Evolutionary conservation across 2,113 vertebrate species (phyloP).

Genomic region (Oncorhynchus nerka): DNA sequence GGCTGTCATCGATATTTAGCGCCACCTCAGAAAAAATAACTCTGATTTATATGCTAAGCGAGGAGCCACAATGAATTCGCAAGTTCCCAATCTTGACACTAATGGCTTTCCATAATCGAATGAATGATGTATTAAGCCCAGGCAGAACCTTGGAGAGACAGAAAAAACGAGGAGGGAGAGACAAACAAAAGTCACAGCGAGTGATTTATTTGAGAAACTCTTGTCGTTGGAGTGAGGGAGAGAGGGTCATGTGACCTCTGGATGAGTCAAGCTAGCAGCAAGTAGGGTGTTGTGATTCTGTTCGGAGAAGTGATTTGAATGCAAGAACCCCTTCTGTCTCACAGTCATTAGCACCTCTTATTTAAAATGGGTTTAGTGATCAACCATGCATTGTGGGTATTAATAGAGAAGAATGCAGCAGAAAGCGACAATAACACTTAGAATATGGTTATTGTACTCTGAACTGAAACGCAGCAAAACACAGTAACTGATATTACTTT

Average conservation of each 20-base stretch:
- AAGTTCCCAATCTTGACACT: constrained; percentile 86
- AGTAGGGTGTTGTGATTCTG: constrained; percentile 21
- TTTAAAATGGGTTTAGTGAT: constrained; percentile 62
- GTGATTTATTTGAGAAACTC: constrained; percentile 56
- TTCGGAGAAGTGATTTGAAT: constrained; percentile 14
- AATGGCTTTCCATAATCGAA: constrained; percentile 93
- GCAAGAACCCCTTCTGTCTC: constrained; percentile 24
- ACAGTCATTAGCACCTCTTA: constrained; percentile 64
- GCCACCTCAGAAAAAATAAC: constrained; percentile 59
- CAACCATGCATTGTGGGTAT: constrained; percentile 38
- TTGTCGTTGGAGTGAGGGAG: constrained; percentile 24
- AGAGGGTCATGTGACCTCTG: constrained; percentile 15
- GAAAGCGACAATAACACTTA: constrained; percentile 14
- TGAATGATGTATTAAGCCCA: constrained; percentile 88
- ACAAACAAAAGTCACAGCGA: constrained; percentile 58
- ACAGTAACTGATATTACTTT: too few species aligned
- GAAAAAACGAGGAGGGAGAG: constrained; percentile 48
- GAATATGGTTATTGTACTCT: background rate
- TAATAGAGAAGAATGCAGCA: constrained; percentile 29
- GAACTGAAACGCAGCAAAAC: too few species aligned
- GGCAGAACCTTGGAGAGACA: constrained; percentile 77
- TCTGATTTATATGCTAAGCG: constrained; percentile 90
- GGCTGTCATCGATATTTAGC: constrained; percentile 88
- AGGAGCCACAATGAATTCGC: constrained; percentile 84
- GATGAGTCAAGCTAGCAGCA: background rate